Evolutionary conservation across 2,888 invertebrate genomes (phyloP).

Genomic region (Mythimna albipuncta): DNA sequence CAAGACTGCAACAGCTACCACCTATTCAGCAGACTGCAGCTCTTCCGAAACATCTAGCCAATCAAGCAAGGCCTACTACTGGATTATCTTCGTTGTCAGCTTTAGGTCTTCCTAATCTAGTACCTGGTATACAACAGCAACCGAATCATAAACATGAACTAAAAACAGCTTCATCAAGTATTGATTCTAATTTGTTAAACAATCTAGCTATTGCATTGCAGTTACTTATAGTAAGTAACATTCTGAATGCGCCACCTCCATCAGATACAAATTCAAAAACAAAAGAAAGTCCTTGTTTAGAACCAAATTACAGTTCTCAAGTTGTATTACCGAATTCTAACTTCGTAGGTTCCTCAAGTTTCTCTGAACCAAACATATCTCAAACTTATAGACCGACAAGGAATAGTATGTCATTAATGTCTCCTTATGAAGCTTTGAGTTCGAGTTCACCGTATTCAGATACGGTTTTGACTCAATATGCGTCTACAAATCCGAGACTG

Average conservation of each 20-base stretch:
- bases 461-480: constrained; percentile 55
- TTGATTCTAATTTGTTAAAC: constrained; percentile 79
- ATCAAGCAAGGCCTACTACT: constrained; percentile 20
- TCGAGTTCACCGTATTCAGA: constrained; percentile 66
- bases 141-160: constrained; percentile 5
- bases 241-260: constrained; percentile 73
- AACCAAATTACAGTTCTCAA: constrained; percentile 12
- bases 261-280: constrained; percentile 9
- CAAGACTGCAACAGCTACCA: constrained; percentile 29
- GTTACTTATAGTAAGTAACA: constrained; percentile 80
- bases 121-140: constrained; percentile 16
- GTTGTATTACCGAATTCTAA: constrained; percentile 60
- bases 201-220: constrained; percentile 85
- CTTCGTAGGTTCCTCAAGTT: constrained; percentile 53
- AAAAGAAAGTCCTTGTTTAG: constrained; percentile 18
- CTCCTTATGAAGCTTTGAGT: constrained; percentile 76
- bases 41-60: constrained; percentile 7
- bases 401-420: constrained; percentile 71
- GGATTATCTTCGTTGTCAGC: constrained; percentile 22
- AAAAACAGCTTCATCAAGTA: constrained; percentile 18
- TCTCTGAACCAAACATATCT: constrained; percentile 31
- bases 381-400: constrained; percentile 58
- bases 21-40: constrained; percentile 6
- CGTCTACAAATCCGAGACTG: constrained; percentile 64
- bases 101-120: constrained; percentile 33